Evolutionary conservation across 2,888 invertebrate genomes (phyloP), one percentile per base, ranked within the genome.

Genomic region (Dryomyza anilis): DNA sequence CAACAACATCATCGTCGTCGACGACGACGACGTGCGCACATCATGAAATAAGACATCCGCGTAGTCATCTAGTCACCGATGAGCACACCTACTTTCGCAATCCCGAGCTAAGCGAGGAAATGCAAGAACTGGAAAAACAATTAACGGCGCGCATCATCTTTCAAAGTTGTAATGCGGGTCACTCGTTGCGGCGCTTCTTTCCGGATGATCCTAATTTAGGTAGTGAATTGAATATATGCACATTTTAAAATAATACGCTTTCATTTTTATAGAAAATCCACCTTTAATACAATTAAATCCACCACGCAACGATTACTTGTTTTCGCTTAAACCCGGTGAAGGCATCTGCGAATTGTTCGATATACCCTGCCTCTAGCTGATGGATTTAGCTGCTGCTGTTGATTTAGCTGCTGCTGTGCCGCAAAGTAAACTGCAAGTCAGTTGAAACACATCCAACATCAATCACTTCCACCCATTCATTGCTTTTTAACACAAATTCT

Each of bases 271-370:
- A 82, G 82, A 78, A 68, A 78, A 81, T 67, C 72, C 80, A 16
- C 81, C 82, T 8, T 67, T 83, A 6, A 61, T 83, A 48, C 78
- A 77, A 60, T 64, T 83, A 2, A 78, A 79, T 73, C 83, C 83
- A 25, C 81, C 81, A 16, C 78, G 75, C 65, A 72, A 75, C 46
- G 81, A 82, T 69, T 83, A 79, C 45, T 76, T 76, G 59, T 83
- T 79, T 66, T 77, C 74, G n/a, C 68, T 83, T 53, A 74, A 73
- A 65, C 73, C 70, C 55, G 74, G 79, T 66, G 82, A 83, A 68
- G 82, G 83, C 33, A 73, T 83, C 64, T 82, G 82, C 69, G 82
- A 83, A 66, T 74, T 82, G 39, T 82, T 80, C 69, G 82, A 82
- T 68, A 76, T 82, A 71, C 74, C 78, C 52, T 77, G 78, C 58